Conservation (phyloP, 2,888 invertebrate genomes). For the Eupithecia pulchellata region DNA sequence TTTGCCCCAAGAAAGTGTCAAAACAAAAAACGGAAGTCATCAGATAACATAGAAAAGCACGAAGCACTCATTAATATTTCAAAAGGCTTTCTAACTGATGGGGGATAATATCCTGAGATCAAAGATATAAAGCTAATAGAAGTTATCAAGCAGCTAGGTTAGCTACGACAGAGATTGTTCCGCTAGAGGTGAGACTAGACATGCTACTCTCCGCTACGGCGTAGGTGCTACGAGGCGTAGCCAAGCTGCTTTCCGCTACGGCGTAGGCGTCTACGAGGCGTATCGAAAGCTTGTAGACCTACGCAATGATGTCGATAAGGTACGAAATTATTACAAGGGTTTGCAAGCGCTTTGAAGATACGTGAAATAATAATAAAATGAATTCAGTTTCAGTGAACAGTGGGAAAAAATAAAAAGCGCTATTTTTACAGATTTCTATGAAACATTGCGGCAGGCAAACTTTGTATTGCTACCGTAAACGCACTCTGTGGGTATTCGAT, state of each 20-base stretch:
- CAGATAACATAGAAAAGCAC: background rate
- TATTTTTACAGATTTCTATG: background rate
- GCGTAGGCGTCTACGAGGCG: background rate
- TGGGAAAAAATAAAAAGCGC: no score
- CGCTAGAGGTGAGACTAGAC: no score
- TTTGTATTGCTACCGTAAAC: no score
- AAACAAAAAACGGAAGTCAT: background rate
- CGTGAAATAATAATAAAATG: background rate
- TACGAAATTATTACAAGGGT: background rate
- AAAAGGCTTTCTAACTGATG: background rate
- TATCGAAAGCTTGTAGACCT: no score
- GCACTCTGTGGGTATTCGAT: no score
- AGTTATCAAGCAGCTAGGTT: background rate
- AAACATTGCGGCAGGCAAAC: background rate
- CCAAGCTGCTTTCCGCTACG: conserved; percentile 1
- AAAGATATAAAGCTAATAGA: background rate
- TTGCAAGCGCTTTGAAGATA: background rate
- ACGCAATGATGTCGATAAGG: no score
- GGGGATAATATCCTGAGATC: background rate
- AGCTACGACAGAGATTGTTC: background rate
- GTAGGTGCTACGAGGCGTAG: no score
- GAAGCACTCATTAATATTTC: background rate
- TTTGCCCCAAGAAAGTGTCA: background rate
- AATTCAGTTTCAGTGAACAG: background rate
- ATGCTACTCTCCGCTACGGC: conserved; percentile 18